Evolutionary conservation across 2,888 invertebrate species (phyloP).

Genomic region (Heliconius erato): DNA sequence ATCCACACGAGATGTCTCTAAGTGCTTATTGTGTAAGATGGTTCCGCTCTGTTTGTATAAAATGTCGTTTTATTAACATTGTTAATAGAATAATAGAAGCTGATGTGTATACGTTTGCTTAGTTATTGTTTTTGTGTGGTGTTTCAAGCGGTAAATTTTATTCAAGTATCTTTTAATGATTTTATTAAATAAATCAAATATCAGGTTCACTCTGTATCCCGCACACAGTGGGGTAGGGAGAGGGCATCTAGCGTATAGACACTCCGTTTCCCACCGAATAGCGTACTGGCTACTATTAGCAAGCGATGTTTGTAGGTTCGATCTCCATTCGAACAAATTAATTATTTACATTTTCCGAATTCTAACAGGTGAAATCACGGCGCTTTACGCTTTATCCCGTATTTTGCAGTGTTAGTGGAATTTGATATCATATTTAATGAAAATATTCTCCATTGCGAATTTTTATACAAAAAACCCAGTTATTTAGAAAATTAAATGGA

Average conservation of each 20-base stretch:
- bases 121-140: neutral
- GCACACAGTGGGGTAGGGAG: no score
- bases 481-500: no score
- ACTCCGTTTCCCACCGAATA: no score
- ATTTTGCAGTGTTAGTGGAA: neutral
- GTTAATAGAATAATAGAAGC: conserved; percentile 2
- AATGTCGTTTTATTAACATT: conserved; percentile 23
- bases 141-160: neutral
- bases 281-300: no score
- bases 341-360: neutral
- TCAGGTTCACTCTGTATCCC: no score
- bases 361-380: no score
- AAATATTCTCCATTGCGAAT: no score
- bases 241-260: no score
- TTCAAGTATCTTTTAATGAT: neutral
- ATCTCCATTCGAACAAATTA: no score
- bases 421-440: no score
- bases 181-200: neutral
- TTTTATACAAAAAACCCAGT: no score
- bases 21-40: conserved; percentile 32
- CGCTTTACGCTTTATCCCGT: neutral
- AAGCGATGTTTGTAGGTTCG: no score
- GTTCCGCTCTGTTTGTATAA: conserved; percentile 33
- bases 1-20: conserved; percentile 25
- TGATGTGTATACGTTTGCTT: neutral